These are phyloP conservation scores for Piaya cayana DNA, from an alignment of 2,113 vertebrate genomes.

Conservation along the genomic window DNA sequence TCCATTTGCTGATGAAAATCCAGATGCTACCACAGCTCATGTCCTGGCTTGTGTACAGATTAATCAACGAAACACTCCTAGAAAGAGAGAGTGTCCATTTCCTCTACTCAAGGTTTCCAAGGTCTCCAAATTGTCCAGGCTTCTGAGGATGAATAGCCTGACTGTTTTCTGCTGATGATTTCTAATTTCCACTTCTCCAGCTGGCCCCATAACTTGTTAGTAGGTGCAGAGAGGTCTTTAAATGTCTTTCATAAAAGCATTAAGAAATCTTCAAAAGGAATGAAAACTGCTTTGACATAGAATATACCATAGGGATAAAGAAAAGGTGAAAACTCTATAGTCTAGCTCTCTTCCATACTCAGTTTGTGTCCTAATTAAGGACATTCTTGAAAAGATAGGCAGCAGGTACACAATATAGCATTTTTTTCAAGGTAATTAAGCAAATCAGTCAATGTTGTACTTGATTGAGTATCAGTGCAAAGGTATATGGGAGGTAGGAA, in stretches of 20 bases:
- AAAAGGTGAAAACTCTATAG: neutral
- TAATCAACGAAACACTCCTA: neutral
- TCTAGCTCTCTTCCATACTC: neutral
- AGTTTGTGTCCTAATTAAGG: neutral
- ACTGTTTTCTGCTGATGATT: neutral
- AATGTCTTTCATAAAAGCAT: neutral
- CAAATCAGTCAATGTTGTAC: neutral
- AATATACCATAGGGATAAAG: neutral
- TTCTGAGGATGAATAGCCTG: neutral
- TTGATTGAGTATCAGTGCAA: neutral
- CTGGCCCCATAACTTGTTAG: neutral
- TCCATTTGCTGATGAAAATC: neutral
- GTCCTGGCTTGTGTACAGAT: neutral
- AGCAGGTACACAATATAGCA: neutral
- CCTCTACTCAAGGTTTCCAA: neutral
- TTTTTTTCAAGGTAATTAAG: neutral
- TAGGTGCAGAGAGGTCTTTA: neutral
- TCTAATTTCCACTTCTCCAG: neutral
- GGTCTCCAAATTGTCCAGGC: neutral
- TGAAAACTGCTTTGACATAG: neutral
- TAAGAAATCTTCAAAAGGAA: neutral
- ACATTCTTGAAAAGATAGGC: neutral
- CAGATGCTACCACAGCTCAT: neutral
- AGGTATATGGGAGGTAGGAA: neutral
- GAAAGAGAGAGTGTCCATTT: neutral